Evolutionary conservation across 2,888 invertebrate genomes (phyloP).

Genomic region (Cosmia pyralina): DNA sequence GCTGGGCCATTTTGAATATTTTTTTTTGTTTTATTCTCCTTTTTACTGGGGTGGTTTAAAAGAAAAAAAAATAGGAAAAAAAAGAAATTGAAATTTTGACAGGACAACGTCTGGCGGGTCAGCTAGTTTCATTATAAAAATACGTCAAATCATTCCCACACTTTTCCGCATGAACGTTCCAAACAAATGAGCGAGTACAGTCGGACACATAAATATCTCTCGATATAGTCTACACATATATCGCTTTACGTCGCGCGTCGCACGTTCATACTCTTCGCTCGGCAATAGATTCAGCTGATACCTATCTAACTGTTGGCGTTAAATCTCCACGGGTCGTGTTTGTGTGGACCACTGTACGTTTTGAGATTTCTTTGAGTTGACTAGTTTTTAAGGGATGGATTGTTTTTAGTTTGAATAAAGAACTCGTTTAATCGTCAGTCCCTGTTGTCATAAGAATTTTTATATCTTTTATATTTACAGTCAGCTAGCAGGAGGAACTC

Average conservation of each 20-base stretch:
- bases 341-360: conserved; percentile 75
- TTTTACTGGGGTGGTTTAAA: too few relatives aligned
- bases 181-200: conserved; percentile 67
- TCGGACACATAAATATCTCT: conserved; percentile 69
- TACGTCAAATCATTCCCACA: conserved; percentile 40
- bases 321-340: conserved; percentile 76
- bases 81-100: too few relatives aligned
- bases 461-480: too few relatives aligned
- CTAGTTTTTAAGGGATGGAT: conserved; percentile 30
- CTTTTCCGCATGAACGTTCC: conserved; percentile 38
- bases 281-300: conserved; percentile 81
- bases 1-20: too few relatives aligned
- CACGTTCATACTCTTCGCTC: conserved; percentile 73
- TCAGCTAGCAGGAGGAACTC: not conserved
- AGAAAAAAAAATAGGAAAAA: too few relatives aligned
- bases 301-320: conserved; percentile 78
- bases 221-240: conserved; percentile 69
- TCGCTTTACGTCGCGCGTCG: conserved; percentile 71
- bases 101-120: too few relatives aligned
- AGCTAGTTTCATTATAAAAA: not conserved
- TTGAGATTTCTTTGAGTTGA: conserved; percentile 54
- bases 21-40: too few relatives aligned
- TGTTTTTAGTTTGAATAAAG: conserved; percentile 4
- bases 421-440: not conserved
- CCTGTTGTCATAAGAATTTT: not conserved